Evolutionary conservation across 2,113 vertebrate genomes (phyloP), one percentile per base, ranked within the genome.

Genomic region (Cinclus mexicanus): DNA sequence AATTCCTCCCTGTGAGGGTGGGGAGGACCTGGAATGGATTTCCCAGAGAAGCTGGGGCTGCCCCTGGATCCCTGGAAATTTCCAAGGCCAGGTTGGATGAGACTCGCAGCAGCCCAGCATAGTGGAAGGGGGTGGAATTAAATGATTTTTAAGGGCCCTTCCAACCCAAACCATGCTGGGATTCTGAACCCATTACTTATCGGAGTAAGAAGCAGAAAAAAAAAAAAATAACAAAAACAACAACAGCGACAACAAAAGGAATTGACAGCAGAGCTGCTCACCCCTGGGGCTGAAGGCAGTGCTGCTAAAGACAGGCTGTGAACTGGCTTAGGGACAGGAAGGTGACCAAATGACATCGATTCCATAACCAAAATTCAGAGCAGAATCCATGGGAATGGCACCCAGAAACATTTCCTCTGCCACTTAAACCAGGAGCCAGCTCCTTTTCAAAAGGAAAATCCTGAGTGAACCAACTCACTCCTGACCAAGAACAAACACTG

Each of bases 21-120:
- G 42, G n/a, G 13, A 88, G 35, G 57, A 5, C 7, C 42, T 44
- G 76, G 44, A 18, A 20, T 18, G 41, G 56, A 33, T 11, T 68
- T 52, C 18, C 59, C 59, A 65, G 42, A 33, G n/a, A 1, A 47
- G 64, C 74, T 87, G n/a, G 2, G 84, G 76, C 37, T 81, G 86
- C 4, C 14, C 52, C 77, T 46, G 50, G 26, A 26, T 64, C 26
- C 37, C 19, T 68, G 78, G 46, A 0, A 46, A 19, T 17, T 46
- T 0, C 13, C 53, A 39, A 46, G n/a, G 46, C 33, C 46, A 39
- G 60, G 31, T 0, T 80, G 85, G 69, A 46, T 0, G 6, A 21
- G 29, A 1, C 15, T 22, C 21, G 53, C 46, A 75, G n/a, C 39
- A 33, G 0, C n/a, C 17, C 52, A 25, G 39, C n/a, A 24, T 0